Percentiles rank a stretch among this genome's conserved stretches.
Conservation (phyloP, 2,113 vertebrate species). For the Larimichthys crocea region DNA sequence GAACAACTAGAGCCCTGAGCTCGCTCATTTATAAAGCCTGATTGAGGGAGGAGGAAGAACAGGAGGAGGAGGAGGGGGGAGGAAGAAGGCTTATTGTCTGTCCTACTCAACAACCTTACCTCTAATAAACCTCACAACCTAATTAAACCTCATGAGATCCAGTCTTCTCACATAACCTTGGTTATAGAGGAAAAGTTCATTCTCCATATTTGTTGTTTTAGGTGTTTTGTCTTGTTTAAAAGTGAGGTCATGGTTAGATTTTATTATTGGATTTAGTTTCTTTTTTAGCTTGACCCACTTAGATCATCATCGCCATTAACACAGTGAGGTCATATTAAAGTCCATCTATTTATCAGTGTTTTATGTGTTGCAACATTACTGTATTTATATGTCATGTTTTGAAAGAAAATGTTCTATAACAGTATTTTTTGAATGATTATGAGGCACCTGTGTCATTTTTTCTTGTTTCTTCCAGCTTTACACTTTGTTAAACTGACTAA, state of each 20-base stretch:
- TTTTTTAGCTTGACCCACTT: constrained; percentile 38
- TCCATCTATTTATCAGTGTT: neutral
- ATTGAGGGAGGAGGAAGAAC: constrained; percentile 44
- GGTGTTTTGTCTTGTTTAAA: neutral
- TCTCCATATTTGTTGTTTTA: neutral
- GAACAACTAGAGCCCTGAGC: constrained; percentile 29
- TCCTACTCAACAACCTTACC: constrained; percentile 55
- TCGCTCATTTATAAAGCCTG: constrained; percentile 65
- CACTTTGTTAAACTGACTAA: neutral
- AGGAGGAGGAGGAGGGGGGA: constrained; percentile 33
- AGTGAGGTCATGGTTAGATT: neutral
- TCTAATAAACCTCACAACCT: constrained; percentile 43
- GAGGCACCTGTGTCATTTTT: neutral
- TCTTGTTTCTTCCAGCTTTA: neutral
- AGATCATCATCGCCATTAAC: neutral
- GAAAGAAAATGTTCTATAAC: too few species aligned
- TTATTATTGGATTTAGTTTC: constrained; percentile 18
- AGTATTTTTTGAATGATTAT: too few species aligned
- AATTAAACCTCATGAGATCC: constrained; percentile 46
- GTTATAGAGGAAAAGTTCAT: constrained; percentile 1
- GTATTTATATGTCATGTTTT: neutral
- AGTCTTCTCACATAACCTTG: constrained; percentile 9
- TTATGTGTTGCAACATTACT: constrained; percentile 2
- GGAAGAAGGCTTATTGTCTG: constrained; percentile 59
- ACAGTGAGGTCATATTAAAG: constrained; percentile 10